Base-by-base conservation (phyloP, 2,113 vertebrate genomes). In the Xyliphius kryptos region DNA sequence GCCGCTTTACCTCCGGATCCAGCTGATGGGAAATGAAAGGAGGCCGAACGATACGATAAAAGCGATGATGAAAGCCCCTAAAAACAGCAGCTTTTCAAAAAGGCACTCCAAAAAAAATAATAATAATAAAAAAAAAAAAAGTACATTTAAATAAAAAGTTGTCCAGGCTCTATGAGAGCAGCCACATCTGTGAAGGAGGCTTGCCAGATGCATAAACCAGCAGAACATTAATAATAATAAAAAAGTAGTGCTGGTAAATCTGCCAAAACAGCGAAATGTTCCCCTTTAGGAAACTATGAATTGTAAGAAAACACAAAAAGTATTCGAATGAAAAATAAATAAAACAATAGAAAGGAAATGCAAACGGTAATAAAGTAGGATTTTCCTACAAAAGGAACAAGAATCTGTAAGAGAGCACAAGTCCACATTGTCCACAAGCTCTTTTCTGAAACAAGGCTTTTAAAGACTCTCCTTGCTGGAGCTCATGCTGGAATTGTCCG, bases 61-160 rank as follows among this genome's bases (percentile, higher is more conserved):
- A 88, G 77, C 65, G 76, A 82, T 78, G 76, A 79, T 75, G 76
- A 88, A 86, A 86, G 86, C 85, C 88, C 88, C 80, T 38, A 17
- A 14, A 90, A 88, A 88, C 89, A 94, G 91, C 90, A 94, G 93
- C 92, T 89, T 91, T 94, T n/a, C 83, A 83, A 86, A 88, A 93
- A 93, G 95, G 95, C 93, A 98, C 95, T 97, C 91, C 91, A 91
- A 97, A 95, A 90, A 87, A n/a, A n/a, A n/a, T n/a, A n/a, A n/a
- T n/a, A n/a, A n/a, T n/a, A n/a, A n/a, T n/a, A n/a, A n/a, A n/a
- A n/a, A n/a, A n/a, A n/a, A n/a, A n/a, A n/a, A n/a, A n/a, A n/a
- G 12, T 78, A 81, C 83, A 86, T 86, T 32, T 32, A 32, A 85
- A 90, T 80, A 20, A 43, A 63, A 66, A 43, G 78, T 85, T 85